Percentiles rank a stretch among this genome's conserved stretches.
Conservation (phyloP, 2,888 invertebrate genomes). For the Pollenia labialis region DNA sequence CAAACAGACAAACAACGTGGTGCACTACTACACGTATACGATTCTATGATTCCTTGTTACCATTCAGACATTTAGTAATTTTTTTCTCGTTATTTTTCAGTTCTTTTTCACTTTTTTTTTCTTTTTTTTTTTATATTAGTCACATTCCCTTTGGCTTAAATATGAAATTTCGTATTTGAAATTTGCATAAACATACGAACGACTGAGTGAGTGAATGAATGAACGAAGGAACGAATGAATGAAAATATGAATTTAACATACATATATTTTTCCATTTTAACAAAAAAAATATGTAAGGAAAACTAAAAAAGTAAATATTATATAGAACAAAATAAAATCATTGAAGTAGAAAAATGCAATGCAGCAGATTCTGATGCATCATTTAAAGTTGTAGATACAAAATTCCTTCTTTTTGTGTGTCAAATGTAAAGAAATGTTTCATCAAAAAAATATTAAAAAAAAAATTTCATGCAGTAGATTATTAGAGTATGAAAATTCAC, state of each 20-base stretch:
- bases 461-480: slow-evolving; percentile 23
- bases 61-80: slow-evolving; percentile 4
- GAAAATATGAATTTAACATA: slow-evolving; percentile 63
- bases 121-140: slow-evolving; percentile 27
- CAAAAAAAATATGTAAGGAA: slow-evolving; percentile 13
- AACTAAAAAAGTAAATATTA: slow-evolving; percentile 38
- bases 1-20: slow-evolving; percentile 13
- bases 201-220: not conserved
- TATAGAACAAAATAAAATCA: slow-evolving; percentile 53
- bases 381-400: slow-evolving; percentile 57
- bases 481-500: slow-evolving; percentile 50
- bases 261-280: slow-evolving; percentile 40
- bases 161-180: slow-evolving; percentile 53
- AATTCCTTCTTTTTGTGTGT: slow-evolving; percentile 48
- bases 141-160: slow-evolving; percentile 58
- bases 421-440: slow-evolving; percentile 49
- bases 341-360: slow-evolving; percentile 64
- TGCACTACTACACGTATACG: not conserved
- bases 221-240: slow-evolving; percentile 38
- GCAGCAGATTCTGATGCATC: slow-evolving; percentile 66
- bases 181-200: slow-evolving; percentile 48
- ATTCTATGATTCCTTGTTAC: slow-evolving; percentile 16
- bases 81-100: not conserved
- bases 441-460: not conserved
- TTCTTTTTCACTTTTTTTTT: not conserved